phyloP scores from a whole-genome alignment of 2,888 invertebrate species.

The Orthosia incerta region DNA sequence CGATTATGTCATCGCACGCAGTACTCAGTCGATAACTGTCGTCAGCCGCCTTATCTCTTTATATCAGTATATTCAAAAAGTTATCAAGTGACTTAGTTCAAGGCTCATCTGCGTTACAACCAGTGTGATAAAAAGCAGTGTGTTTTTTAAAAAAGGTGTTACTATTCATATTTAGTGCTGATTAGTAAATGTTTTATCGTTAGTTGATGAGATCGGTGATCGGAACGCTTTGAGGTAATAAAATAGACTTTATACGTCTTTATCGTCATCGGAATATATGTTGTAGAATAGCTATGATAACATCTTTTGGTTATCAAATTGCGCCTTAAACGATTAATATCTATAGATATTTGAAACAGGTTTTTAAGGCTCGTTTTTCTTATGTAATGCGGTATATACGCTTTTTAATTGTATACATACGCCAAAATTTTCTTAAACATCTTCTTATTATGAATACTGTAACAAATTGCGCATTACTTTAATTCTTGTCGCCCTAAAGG shows the following conservation, averaged over 20 bases:
- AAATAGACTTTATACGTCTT: constrained; percentile 4
- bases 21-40: constrained; percentile 61
- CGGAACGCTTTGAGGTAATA: constrained; percentile 15
- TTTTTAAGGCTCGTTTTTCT: background rate
- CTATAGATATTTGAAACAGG: background rate
- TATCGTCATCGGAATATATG: background rate
- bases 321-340: background rate
- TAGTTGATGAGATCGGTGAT: background rate
- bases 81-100: constrained; percentile 65
- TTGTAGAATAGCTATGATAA: background rate
- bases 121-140: constrained; percentile 25
- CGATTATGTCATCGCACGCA: constrained; percentile 48
- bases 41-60: constrained; percentile 54
- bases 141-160: background rate
- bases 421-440: background rate
- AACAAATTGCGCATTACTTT: constrained; percentile 1
- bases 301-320: constrained; percentile 4
- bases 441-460: background rate
- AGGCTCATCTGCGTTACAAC: constrained; percentile 59
- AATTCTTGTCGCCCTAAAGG: background rate
- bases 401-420: background rate
- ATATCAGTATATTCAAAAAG: constrained; percentile 50
- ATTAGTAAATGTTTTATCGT: constrained; percentile 5
- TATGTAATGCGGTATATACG: background rate
- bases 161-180: constrained; percentile 10